phyloP scores from a whole-genome alignment of 1,140 invertebrate genomes.

The Varroa destructor region DNA sequence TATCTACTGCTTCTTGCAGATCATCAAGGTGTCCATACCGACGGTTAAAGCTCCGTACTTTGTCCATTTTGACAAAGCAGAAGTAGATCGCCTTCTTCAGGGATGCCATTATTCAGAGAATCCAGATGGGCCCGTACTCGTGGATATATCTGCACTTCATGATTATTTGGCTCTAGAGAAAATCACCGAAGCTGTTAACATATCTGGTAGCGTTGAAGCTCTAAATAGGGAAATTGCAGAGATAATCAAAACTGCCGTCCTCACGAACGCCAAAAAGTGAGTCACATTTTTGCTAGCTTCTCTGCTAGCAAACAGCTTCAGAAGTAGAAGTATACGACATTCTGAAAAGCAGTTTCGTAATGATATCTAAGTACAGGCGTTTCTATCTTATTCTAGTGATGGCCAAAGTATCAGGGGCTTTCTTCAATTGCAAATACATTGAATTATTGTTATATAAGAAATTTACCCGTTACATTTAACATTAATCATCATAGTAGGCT shows the following conservation, averaged over 20 bases:
- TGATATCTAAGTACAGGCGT: too few relatives aligned
- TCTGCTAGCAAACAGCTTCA: too few relatives aligned
- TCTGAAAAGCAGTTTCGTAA: too few relatives aligned
- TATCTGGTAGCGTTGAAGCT: constrained; percentile 2
- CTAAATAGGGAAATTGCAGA: constrained; percentile 5
- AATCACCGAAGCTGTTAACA: constrained; percentile 3
- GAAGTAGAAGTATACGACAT: too few relatives aligned
- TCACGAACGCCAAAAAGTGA: background rate
- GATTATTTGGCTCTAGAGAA: constrained; percentile 20
- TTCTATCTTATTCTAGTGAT: too few relatives aligned
- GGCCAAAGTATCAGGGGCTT: too few relatives aligned
- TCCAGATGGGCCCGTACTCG: background rate
- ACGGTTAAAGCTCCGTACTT: background rate
- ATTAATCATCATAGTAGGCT: too few relatives aligned
- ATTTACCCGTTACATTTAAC: too few relatives aligned
- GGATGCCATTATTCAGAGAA: constrained; percentile 19
- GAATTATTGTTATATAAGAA: too few relatives aligned
- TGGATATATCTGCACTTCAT: constrained; percentile 12
- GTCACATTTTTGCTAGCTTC: background rate
- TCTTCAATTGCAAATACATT: too few relatives aligned
- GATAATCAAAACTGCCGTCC: constrained; percentile 20
- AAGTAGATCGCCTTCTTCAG: background rate
- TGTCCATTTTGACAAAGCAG: background rate
- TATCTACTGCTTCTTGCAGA: background rate
- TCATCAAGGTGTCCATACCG: background rate